These are phyloP conservation scores for Brachystomella parvula DNA, from an alignment of 1,140 invertebrate genomes.

Conservation along the genomic window DNA sequence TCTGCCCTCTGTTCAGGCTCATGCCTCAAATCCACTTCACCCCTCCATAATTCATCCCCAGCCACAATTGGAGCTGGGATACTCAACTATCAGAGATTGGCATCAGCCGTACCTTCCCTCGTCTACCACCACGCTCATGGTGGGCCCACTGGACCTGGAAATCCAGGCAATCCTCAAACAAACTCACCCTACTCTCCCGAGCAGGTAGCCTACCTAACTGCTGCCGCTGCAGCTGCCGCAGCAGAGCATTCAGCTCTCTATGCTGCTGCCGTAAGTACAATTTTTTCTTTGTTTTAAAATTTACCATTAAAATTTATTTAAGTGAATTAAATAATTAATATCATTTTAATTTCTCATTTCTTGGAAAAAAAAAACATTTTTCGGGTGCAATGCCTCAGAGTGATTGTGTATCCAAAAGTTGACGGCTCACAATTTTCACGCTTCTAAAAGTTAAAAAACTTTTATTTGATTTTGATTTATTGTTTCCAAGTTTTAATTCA, in stretches of 20 bases:
- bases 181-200: conserved; percentile 36
- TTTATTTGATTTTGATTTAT: no score
- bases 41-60: not conserved
- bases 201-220: conserved; percentile 35
- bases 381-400: no score
- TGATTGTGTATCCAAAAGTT: no score
- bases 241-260: conserved; percentile 34
- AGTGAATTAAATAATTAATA: no score
- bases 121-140: conserved; percentile 24
- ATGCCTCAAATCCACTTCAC: conserved; percentile 16
- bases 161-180: conserved; percentile 25
- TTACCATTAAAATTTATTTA: no score
- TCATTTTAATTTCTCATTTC: no score
- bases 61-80: conserved; percentile 20
- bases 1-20: conserved; percentile 36
- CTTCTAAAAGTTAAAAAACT: no score
- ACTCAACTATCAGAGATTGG: conserved; percentile 39
- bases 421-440: no score
- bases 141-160: not conserved
- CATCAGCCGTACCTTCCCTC: conserved; percentile 37
- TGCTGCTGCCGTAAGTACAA: conserved; percentile 33
- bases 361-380: no score
- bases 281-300: no score
- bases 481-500: no score
- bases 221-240: conserved; percentile 33